Base-by-base conservation (phyloP, 1,140 invertebrate species). In the Anastrepha obliqua region DNA sequence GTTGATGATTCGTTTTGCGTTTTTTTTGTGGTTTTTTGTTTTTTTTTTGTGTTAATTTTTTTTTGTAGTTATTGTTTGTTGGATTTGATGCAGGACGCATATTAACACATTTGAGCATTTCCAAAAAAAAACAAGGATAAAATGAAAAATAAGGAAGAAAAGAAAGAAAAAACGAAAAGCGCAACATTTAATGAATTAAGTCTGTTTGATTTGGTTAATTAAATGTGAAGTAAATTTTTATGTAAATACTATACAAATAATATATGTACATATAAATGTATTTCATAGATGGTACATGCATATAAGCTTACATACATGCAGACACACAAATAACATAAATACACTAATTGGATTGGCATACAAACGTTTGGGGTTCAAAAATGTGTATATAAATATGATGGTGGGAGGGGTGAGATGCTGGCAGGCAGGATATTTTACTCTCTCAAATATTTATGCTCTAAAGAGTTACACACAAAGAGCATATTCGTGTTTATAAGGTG, bases 41-140 rank as follows among this genome's bases (percentile, higher is more conserved):
- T 17, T 47, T 51, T 44, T 44, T 51, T 74, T 74, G 17, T 5
- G 2, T 17, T 5, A 17, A 29, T 15, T 29, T 7, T 55, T 55
- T 58, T 29, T 81, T 81, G 47, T 81, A 47, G 67, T 70, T 81
- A 47, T 81, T 51, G n/a, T 81, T 81, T 20, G 47, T n/a, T 51
- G 74, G 7, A 13, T 81, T 55, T 20, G 17, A 78, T 81, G 74
- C 74, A 58, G 74, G 74, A 55, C 47, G 47, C 47, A 81, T 55
- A 81, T 81, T 47, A 74, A 74, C 67, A 74, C 67, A 74, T 44
- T 74, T 74, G n/a, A 81, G 55, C 74, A 81, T 15, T 81, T 81
- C 74, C 74, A 81, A 55, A 81, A 51, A 51, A 17, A 11, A 51
- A 81, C 74, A 62, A 17, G 13, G 74, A 81, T 17, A 81, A 5